Evolutionary conservation across 2,797 vertebrate genomes (phyloP).

Genomic region (Crocodylus rhombifer): DNA sequence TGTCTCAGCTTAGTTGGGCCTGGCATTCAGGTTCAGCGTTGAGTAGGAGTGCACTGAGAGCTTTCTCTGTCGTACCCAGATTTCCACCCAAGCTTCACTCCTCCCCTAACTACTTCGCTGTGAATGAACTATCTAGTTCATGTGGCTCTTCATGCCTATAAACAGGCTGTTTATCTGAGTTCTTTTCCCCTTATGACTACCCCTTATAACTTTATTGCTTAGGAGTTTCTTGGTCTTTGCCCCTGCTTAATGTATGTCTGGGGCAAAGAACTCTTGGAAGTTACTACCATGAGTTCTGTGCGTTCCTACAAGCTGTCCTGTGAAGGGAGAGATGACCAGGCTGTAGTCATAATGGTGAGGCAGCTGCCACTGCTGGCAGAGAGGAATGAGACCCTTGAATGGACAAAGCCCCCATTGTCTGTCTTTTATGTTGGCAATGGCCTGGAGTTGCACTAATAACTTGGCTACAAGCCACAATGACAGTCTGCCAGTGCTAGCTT

Average conservation of each 20-base stretch:
- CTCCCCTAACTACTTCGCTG: background rate
- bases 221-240: background rate
- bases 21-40: background rate
- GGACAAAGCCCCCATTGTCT: background rate
- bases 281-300: background rate
- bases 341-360: accelerated
- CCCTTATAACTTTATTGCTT: accelerated
- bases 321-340: background rate
- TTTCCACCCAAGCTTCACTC: background rate
- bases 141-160: background rate
- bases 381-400: background rate
- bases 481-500: background rate
- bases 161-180: background rate
- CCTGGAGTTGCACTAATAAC: background rate
- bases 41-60: background rate
- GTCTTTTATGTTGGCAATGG: background rate
- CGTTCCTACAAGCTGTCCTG: background rate
- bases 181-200: background rate
- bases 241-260: background rate
- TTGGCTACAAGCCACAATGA: background rate
- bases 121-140: background rate
- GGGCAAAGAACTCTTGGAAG: background rate
- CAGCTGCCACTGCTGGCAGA: background rate
- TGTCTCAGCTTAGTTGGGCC: background rate
- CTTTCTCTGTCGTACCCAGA: background rate